Evolutionary conservation across 1,140 invertebrate species (phyloP).

Genomic region (Panonychus citri): DNA sequence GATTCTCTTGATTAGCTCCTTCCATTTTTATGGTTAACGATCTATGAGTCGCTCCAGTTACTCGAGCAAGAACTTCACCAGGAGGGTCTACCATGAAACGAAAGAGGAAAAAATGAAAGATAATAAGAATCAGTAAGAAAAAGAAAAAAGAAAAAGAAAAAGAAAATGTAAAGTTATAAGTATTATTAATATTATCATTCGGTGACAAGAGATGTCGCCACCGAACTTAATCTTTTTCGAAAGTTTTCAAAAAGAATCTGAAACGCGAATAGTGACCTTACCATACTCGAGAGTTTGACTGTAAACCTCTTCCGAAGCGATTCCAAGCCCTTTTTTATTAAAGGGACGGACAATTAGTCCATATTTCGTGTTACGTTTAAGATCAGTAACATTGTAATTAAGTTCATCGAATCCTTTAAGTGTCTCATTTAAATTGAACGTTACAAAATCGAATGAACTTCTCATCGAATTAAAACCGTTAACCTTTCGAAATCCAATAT

Average conservation of each 20-base stretch:
- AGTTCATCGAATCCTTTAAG: not conserved
- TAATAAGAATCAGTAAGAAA: no score
- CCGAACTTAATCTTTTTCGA: not conserved
- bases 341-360: slow-evolving; percentile 49
- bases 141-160: no score
- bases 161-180: no score
- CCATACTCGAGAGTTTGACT: slow-evolving; percentile 11
- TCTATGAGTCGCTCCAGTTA: slow-evolving; percentile 10
- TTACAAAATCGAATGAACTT: not conserved
- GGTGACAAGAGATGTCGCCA: not conserved
- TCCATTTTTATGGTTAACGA: slow-evolving; percentile 19
- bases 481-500: not conserved
- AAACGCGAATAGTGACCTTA: no score
- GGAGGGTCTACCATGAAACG: not conserved
- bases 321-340: slow-evolving; percentile 38
- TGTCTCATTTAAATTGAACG: not conserved
- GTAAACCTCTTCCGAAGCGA: slow-evolving; percentile 10
- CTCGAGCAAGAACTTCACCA: not conserved
- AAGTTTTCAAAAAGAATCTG: not conserved
- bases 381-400: slow-evolving; percentile 5
- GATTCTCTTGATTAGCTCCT: slow-evolving; percentile 17
- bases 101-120: not conserved
- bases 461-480: not conserved
- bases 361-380: slow-evolving; percentile 14
- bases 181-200: no score